Base-by-base conservation (phyloP, 1,140 invertebrate genomes). In the Andricus grossulariae region DNA sequence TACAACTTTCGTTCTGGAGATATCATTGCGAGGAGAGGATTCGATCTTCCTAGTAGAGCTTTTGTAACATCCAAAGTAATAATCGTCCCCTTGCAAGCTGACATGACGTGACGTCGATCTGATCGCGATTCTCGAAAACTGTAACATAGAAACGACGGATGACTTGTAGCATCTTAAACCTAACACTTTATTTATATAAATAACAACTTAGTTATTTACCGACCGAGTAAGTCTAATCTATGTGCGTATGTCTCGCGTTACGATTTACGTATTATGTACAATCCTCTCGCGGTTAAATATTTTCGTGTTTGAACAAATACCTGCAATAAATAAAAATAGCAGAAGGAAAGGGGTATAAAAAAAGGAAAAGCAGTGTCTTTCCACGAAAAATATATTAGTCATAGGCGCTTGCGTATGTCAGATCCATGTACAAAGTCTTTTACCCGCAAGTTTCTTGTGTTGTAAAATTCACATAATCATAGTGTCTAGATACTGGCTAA, bases 381-480 rank as follows among this genome's bases (percentile, higher is more conserved):
- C 21, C 60, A 66, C 32, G 60, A 66, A 66, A 66, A 39, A 5
- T 66, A 5, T 66, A 45, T 66, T 66, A 66, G 60, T 13, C 60
- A 1, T 13, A 66, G 60, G 25, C 25, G 25, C 60, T 39, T 66
- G 60, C 60, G 10, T 84, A 87, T 88, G 87, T 88, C 89, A 90
- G 86, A 90, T 90, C 87, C 89, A 85, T 91, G 90, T 91, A 91
- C 89, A 92, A 90, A 92, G 90, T 89, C 87, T 90, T 87, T 89
- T 90, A 83, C 88, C 87, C 81, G 83, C 91, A 89, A 91, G 88
- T 83, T 88, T 89, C 88, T 91, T 91, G 90, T 91, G 90, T 91
- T 91, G 90, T 91, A 91, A 91, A 91, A 88, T 91, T 91, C 88
- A 91, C 88, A 88, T 91, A 91, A 91, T 90, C 89, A 90, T 91